These are phyloP conservation scores for Digitonthophagus gazella DNA, from an alignment of 2,888 invertebrate genomes.

Conservation along the genomic window DNA sequence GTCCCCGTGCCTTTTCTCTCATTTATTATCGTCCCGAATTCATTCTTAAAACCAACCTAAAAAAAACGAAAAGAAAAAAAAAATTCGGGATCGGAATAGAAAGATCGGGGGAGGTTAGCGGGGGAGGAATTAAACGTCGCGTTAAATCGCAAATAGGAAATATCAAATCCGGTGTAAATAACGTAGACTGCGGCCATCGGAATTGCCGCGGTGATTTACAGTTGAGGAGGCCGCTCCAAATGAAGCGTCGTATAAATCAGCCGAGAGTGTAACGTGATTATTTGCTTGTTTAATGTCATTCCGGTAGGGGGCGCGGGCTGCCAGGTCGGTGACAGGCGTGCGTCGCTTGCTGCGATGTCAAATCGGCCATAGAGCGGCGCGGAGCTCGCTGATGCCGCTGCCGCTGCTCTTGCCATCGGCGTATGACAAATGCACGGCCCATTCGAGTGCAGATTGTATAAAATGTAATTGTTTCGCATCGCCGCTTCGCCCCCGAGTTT, in stretches of 20 bases:
- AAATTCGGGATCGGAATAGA: neutral
- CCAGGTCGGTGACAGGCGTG: conserved; percentile 48
- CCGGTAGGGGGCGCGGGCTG: conserved; percentile 34
- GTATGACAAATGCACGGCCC: conserved; percentile 51
- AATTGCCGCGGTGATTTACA: conserved; percentile 40
- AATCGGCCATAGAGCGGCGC: conserved; percentile 44
- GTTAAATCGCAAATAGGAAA: conserved; percentile 9
- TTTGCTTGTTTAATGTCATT: conserved; percentile 52
- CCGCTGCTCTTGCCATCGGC: conserved; percentile 12
- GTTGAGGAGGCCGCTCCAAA: conserved; percentile 46
- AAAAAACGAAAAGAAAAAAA: neutral
- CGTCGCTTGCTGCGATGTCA: conserved; percentile 49
- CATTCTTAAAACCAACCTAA: neutral
- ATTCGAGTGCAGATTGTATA: conserved; percentile 52
- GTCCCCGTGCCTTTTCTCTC: conserved; percentile 36
- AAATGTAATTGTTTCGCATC: conserved; percentile 51
- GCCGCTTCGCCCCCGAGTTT: neutral
- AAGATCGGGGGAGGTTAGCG: too few species aligned
- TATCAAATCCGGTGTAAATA: conserved; percentile 34
- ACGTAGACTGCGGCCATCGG: conserved; percentile 31
- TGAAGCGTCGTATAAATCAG: conserved; percentile 51
- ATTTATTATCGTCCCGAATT: conserved; percentile 23
- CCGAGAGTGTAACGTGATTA: conserved; percentile 53
- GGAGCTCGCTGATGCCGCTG: conserved; percentile 32
- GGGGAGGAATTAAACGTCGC: neutral